Evolutionary conservation across 2,113 vertebrate genomes (phyloP).

Genomic region (Protobothrops mucrosquamatus): DNA sequence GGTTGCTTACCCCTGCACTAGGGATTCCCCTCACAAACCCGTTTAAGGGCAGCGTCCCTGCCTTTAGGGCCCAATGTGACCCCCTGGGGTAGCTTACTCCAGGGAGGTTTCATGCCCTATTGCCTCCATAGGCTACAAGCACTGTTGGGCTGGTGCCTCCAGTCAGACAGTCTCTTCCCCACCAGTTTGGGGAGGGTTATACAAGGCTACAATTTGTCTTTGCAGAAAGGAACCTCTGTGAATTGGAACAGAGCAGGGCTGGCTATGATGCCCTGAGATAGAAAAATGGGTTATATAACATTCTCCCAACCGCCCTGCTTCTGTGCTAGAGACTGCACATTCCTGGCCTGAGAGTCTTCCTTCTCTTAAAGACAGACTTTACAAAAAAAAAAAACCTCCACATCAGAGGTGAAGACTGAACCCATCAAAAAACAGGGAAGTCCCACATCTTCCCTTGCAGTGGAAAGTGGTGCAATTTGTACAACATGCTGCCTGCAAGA

Average conservation of each 20-base stretch:
- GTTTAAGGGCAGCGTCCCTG: not conserved
- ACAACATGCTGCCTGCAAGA: not conserved
- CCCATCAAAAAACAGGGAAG: not conserved
- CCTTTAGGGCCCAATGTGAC: not conserved
- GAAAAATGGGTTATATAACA: not conserved
- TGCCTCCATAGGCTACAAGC: not conserved
- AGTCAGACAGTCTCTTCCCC: not conserved
- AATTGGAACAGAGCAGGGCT: not conserved
- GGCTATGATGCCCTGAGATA: not conserved
- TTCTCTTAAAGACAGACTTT: not conserved
- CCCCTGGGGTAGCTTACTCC: not conserved
- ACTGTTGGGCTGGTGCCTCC: not conserved
- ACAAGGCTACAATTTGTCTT: not conserved
- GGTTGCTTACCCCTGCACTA: not conserved
- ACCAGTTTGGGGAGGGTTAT: not conserved
- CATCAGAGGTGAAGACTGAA: not conserved
- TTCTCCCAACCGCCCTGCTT: not conserved
- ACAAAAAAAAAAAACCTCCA: no score
- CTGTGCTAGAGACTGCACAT: not conserved
- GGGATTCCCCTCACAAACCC: not conserved
- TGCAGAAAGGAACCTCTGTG: not conserved
- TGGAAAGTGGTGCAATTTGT: not conserved
- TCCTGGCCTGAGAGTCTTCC: not conserved
- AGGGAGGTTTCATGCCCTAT: not conserved
- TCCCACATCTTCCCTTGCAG: not conserved